Evolutionary conservation across 2,888 invertebrate species (phyloP), one percentile per base, ranked within the genome.

Genomic region (Diplazon laetatorius): DNA sequence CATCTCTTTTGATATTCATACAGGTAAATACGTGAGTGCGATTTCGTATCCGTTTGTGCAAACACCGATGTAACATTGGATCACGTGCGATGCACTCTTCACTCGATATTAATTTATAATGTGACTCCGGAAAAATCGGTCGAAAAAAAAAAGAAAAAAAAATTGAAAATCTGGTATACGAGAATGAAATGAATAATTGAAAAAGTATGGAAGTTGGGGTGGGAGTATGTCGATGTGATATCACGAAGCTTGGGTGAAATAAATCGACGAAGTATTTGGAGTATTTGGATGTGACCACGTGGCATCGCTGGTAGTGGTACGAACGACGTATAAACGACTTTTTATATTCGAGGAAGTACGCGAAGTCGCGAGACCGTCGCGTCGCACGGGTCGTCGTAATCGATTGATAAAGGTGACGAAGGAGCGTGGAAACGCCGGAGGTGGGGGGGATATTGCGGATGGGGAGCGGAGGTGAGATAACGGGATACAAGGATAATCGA

Each of bases 401-500:
- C 73, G 71, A 75, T 78, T 52, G 65, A 65, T 78, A 68, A 78
- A 68, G 63, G 35, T 66, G 70, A 65, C 69, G 66, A 76, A 62
- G 70, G 62, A 68, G 46, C n/a, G 25, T 35, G 30, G 10, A 48
- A 46, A 46, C n/a, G 37, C 25, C 12, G 12, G 37, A 50, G 39
- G 48, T 39, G 14, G 20, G 18, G 30, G 14, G 20, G 37, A 52
- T 12, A 25, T 25, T 42, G 39, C 55, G 30, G 50, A 35, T 57
- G 9, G 65, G 50, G 69, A 59, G 44, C 3, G 16, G 25, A 42
- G 35, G 55, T 48, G 63, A 72, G 60, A 57, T 63, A 50, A 57
- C 39, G 46, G 16, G 69, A 65, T 57, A 46, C 59, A 55, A 22
- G 39, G 75, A 76, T 69, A 70, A 72, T 76, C 72, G 72, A 70